Base-by-base conservation (phyloP, 2,797 vertebrate genomes). In the Potorous gilbertii region DNA sequence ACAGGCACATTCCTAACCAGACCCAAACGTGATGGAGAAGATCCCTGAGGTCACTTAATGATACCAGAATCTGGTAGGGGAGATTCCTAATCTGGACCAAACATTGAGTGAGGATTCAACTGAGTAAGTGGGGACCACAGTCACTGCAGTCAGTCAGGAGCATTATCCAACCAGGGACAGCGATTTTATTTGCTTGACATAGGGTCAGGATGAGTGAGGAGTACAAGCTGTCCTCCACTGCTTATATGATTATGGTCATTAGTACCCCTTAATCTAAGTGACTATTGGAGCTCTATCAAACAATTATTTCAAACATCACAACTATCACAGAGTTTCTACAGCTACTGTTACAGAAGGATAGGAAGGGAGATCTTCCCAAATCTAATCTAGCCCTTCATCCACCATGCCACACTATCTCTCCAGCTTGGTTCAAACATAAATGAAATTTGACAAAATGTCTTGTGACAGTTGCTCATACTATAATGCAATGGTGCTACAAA, bases 401-500 rank as follows among this genome's bases (percentile, higher is more conserved):
- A 74, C 14, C 16, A 74, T 40, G 62, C 16, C 34, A 46, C 6
- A 40, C 66, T 81, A 0, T 81, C 66, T 81, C 66, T 81, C 16
- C 24, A 95, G 57, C 54, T 6, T 94, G 46, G 27, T 91, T 55
- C 57, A 94, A 91, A 96, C 29, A 10, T 57, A 74, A 31, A 90
- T 0, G 66, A 40, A 97, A 96, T 90, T 90, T n/a, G 74, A 46
- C 90, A 54, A 52, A 87, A 18, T 93, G 55, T 46, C 40, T 93
- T 92, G 40, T 46, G 40, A 81, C 18, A 24, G 90, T 55, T 46
- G 92, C 55, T 90, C 93, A 74, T 34, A 55, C 0, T 1, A n/a
- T 90, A 92, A 95, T 55, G 94, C 90, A 93, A 90, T 87, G 29
- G 91, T 91, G 56, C 50, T 55, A 28, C 0, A 21, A 8, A 93